phyloP scores from a whole-genome alignment of 1,140 invertebrate species.

The Lepidostoma basale region DNA sequence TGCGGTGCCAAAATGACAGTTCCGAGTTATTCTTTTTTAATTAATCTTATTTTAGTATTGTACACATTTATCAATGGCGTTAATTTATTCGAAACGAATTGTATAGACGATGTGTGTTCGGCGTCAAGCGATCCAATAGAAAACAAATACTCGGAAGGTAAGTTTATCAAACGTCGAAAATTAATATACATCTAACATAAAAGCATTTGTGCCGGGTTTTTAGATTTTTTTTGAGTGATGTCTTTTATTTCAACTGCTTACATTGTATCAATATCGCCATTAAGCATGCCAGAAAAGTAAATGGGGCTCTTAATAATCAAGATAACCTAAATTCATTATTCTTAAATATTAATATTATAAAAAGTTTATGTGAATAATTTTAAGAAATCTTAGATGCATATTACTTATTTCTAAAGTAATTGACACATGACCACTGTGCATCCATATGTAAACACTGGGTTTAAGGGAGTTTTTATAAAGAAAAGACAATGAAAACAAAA shows the following conservation, averaged over 20 bases:
- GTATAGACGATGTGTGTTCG: background rate
- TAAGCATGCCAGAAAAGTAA: background rate
- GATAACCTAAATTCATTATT: background rate
- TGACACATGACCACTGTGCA: no score
- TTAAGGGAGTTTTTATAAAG: no score
- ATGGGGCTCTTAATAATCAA: background rate
- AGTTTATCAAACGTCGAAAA: no score
- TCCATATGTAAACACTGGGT: no score
- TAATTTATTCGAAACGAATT: background rate
- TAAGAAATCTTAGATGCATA: no score
- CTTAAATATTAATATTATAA: no score
- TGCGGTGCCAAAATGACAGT: conserved; percentile 3
- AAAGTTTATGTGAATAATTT: no score
- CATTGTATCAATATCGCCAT: background rate
- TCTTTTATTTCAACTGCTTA: background rate
- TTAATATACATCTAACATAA: background rate
- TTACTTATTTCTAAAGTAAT: no score
- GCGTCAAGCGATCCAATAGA: background rate
- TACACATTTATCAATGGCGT: background rate
- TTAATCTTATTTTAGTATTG: background rate
- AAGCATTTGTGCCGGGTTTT: background rate
- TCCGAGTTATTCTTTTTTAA: background rate
- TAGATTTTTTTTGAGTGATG: background rate
- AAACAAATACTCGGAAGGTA: conserved; percentile 3
- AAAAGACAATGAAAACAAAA: no score